These are phyloP conservation scores for Pangasius krempfi DNA, from an alignment of 2,797 vertebrate genomes.

Conservation along the genomic window DNA sequence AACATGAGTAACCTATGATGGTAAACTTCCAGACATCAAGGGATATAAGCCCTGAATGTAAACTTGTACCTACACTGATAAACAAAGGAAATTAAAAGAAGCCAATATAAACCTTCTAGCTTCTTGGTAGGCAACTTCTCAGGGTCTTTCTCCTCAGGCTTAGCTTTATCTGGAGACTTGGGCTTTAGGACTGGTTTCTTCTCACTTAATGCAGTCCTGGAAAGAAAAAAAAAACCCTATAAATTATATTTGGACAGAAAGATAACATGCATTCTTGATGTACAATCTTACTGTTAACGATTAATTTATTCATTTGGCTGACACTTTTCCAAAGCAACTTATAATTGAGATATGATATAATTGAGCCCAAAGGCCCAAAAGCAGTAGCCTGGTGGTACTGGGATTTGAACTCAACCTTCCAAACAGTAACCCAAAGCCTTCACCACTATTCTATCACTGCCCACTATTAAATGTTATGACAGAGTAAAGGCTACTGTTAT, in stretches of 20 bases:
- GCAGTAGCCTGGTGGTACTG: not conserved
- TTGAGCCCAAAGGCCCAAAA: not conserved
- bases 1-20: not conserved
- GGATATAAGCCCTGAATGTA: not conserved
- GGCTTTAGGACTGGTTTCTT: constrained; percentile 94
- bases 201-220: constrained; percentile 93
- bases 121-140: constrained; percentile 97
- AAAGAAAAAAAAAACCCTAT: not conserved
- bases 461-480: not conserved
- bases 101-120: constrained; percentile 80
- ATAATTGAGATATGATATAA: not conserved
- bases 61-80: not conserved
- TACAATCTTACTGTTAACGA: not conserved
- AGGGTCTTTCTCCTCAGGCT: constrained; percentile 93
- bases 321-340: not conserved
- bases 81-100: not conserved
- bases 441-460: not conserved
- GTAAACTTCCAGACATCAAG: not conserved
- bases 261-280: not conserved
- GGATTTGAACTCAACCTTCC: not conserved
- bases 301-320: not conserved
- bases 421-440: not conserved
- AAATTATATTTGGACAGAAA: not conserved
- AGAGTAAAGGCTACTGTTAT: not conserved
- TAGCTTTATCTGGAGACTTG: constrained; percentile 94